phyloP scores from a whole-genome alignment of 2,888 invertebrate genomes.

The Clostera curtula region DNA sequence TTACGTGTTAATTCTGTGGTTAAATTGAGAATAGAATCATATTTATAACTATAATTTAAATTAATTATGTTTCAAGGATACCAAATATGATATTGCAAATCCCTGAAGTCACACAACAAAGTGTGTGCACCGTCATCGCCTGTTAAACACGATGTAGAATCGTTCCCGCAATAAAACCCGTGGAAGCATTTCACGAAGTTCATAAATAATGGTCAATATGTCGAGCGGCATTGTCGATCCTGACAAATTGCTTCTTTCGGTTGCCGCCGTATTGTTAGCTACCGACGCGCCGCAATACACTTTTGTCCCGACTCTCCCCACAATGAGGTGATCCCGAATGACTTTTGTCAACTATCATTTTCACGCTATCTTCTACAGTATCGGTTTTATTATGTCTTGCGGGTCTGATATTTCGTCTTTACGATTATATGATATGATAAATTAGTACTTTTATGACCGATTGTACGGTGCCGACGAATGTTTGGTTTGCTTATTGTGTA shows the following conservation, averaged over 20 bases:
- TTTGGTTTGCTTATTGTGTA: constrained; percentile 48
- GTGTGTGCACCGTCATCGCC: constrained; percentile 49
- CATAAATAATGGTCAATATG: constrained; percentile 75
- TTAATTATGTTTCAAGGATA: too few species aligned
- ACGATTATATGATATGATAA: constrained; percentile 55
- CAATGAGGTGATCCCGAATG: constrained; percentile 53
- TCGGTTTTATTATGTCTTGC: constrained; percentile 58
- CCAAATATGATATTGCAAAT: not conserved
- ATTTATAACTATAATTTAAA: too few species aligned
- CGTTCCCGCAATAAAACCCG: constrained; percentile 68
- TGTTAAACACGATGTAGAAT: constrained; percentile 64
- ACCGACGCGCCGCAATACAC: constrained; percentile 44
- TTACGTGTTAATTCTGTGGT: too few species aligned
- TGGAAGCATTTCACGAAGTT: constrained; percentile 57
- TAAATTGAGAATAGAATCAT: too few species aligned
- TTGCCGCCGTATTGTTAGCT: constrained; percentile 64
- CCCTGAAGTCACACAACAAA: constrained; percentile 35
- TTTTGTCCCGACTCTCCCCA: constrained; percentile 48
- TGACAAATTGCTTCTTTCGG: constrained; percentile 70
- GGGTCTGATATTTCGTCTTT: constrained; percentile 42
- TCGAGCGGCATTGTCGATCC: constrained; percentile 67
- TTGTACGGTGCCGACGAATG: constrained; percentile 46
- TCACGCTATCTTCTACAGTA: constrained; percentile 51
- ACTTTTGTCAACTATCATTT: constrained; percentile 68
- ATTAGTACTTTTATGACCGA: constrained; percentile 48